Conservation (phyloP, 2,797 vertebrate genomes). For the Rallus crepitans region DNA sequence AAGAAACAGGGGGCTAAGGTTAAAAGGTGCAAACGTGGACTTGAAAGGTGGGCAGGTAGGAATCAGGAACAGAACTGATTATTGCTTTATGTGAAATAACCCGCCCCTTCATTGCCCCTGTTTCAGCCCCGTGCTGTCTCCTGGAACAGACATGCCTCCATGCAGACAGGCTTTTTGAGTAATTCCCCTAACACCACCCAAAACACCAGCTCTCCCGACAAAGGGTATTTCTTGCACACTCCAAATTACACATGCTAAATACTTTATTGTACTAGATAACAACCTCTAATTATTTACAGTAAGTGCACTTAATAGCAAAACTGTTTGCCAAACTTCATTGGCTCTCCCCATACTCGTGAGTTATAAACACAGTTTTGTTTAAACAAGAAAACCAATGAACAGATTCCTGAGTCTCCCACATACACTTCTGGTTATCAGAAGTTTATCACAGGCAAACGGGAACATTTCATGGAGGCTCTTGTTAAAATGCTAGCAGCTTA, state of each 20-base stretch:
- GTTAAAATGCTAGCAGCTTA: slow-evolving; percentile 17
- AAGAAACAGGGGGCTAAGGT: neutral
- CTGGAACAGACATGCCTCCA: neutral
- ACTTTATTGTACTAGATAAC: slow-evolving; percentile 48
- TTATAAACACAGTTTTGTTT: slow-evolving; percentile 30
- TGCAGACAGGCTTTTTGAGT: neutral
- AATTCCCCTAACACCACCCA: neutral
- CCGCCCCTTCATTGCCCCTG: neutral
- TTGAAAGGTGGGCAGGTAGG: neutral
- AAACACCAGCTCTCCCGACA: neutral
- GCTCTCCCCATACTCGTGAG: slow-evolving; percentile 7
- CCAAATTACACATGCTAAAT: slow-evolving; percentile 38
- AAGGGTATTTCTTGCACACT: slow-evolving; percentile 26
- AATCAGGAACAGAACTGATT: neutral
- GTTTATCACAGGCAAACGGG: slow-evolving; percentile 19
- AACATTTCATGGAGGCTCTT: slow-evolving; percentile 11
- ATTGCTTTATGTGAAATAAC: neutral
- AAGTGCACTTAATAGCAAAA: slow-evolving; percentile 55
- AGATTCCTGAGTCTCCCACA: slow-evolving; percentile 55
- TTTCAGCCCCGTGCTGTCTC: neutral
- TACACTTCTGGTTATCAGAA: slow-evolving; percentile 52
- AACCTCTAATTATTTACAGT: slow-evolving; percentile 59
- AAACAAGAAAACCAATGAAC: slow-evolving; percentile 32
- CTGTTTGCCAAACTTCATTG: slow-evolving; percentile 18
- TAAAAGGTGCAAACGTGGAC: neutral